phyloP scores from a whole-genome alignment of 2,797 vertebrate species.

The Tolypeutes matacus region DNA sequence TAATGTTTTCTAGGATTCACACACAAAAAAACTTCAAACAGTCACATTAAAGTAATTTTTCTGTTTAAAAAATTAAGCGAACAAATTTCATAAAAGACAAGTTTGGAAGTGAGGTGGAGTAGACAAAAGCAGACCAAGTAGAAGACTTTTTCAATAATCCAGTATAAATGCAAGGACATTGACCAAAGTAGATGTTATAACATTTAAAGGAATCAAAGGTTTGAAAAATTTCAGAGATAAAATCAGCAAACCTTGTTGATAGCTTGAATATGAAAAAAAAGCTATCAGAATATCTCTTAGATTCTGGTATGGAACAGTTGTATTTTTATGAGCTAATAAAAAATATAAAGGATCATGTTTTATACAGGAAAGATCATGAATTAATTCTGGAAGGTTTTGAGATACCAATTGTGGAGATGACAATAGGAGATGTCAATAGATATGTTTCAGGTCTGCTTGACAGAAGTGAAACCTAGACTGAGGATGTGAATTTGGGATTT shows the following conservation, averaged over 20 bases:
- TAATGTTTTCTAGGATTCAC: no score
- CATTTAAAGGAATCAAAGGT: not conserved
- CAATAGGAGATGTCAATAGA: not conserved
- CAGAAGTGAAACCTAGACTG: not conserved
- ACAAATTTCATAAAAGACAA: not conserved
- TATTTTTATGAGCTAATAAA: not conserved
- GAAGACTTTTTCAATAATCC: not conserved
- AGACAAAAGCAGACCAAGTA: not conserved
- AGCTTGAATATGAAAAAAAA: not conserved
- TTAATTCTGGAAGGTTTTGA: not conserved
- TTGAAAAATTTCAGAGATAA: not conserved
- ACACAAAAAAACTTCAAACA: no score
- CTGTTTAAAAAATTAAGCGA: not conserved
- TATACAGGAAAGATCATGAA: not conserved
- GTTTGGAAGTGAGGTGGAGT: no score
- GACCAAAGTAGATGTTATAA: not conserved
- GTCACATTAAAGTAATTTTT: not conserved
- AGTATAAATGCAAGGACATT: no score
- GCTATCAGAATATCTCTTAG: not conserved
- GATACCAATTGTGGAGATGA: not conserved
- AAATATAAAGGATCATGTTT: not conserved
- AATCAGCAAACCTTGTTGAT: not conserved
- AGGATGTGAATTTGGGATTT: not conserved
- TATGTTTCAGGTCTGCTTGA: not conserved
- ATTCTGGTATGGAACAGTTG: not conserved